Base-by-base conservation (phyloP, 2,113 vertebrate genomes). In the Barbus barbus region DNA sequence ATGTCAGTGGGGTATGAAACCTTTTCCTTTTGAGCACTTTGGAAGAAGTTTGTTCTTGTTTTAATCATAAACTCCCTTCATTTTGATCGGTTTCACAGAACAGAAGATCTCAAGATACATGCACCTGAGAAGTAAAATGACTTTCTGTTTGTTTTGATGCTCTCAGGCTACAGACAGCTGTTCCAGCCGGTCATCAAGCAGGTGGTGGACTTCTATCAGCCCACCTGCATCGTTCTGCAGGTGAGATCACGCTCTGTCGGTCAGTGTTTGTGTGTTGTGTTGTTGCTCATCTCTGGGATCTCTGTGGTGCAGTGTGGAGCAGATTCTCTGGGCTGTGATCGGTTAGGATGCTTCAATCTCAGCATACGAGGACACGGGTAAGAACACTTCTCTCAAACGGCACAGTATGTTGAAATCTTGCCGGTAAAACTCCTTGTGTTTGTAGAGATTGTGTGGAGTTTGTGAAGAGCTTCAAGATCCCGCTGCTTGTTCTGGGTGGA, bases 141-240 rank as follows among this genome's bases (percentile, higher is more conserved):
- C n/a, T n/a, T n/a, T n/a, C n/a, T n/a, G 2, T 89, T 41, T 78
- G 58, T 63, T 74, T 88, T 74, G 89, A 89, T 88, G 89, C 74
- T 69, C 88, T 72, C 89, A 99, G 98, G 97, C 92, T 99, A 99
- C 89, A 97, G 98, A 88, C 97, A 98, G 82, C 94, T 99, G 82
- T 99, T 99, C 91, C 98, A 99, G 92, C 98, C 98, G 0, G 97
- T 99, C 53, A 98, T 99, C 89, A 99, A 97, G 89, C 98, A 99
- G 91, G 98, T 99, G 88, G 96, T 99, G 86, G 98, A 99, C 89
- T 99, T 96, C 91, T 99, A 99, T 88, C 98, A 99, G 91, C 98
- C 98, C 0, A 99, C 98, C 0, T 99, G 98, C 90, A 99, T 99
- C 56, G 98, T 99, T 13, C 93, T 99, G 9, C 98, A 99, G 97